phyloP scores from a whole-genome alignment of 2,797 vertebrate genomes.

The Malacoraja senta region DNA sequence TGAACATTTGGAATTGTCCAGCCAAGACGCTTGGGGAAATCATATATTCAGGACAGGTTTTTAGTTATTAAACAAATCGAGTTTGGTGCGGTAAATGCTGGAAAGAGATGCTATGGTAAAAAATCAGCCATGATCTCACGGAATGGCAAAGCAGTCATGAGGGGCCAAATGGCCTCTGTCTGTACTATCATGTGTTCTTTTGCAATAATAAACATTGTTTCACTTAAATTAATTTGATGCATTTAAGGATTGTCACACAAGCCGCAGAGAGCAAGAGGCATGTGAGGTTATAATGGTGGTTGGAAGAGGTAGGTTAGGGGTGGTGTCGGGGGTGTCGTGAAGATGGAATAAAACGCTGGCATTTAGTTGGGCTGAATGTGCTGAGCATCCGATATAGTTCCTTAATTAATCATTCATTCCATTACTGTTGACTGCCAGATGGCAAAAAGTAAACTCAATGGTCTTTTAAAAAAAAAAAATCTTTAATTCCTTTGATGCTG shows the following conservation, averaged over 20 bases:
- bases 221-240: neutral
- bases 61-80: no score
- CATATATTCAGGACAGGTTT: no score
- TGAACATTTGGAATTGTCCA: no score
- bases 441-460: neutral
- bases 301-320: neutral
- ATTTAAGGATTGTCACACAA: neutral
- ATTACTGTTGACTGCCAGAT: neutral
- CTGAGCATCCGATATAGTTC: neutral
- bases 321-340: no score
- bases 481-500: neutral
- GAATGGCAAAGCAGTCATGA: no score
- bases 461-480: no score
- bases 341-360: neutral
- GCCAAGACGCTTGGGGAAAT: no score
- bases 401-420: neutral
- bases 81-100: no score
- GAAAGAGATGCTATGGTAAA: no score
- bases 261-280: neutral
- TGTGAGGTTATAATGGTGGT: neutral
- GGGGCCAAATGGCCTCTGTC: no score
- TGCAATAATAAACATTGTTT: neutral
- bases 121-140: no score
- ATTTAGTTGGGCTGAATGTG: neutral
- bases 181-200: neutral